Base-by-base conservation (phyloP, 2,797 vertebrate genomes). In the Lacerta agilis region DNA sequence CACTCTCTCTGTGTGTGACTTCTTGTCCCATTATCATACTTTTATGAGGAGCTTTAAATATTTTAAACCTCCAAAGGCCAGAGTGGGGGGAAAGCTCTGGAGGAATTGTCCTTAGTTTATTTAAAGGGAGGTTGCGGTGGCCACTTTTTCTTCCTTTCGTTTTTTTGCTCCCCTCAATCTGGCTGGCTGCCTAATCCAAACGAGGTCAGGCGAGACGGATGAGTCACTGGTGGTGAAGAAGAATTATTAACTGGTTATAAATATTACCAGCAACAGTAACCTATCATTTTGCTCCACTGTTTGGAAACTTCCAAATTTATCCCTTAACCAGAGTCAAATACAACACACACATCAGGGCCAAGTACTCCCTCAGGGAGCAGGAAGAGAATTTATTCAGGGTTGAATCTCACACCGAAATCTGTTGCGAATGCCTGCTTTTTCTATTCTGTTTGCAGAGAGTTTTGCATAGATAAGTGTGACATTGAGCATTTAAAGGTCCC, bases 191-290 rank as follows among this genome's bases (percentile, higher is more conserved):
- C 66, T 45, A 83, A 38, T 86, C 82, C 67, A 86, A 87, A 49
- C 4, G 38, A 90, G 91, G 55, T 73, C 77, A 77, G 67, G 58
- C 29, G 87, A 93, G 90, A 93, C 0, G 66, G 75, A 94, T 91
- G 89, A 92, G 58, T 36, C 66, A 73, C 41, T 81, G 86, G 36
- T 81, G 86, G 36, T 71, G 86, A 89, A 76, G 33, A 91, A 91
- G 71, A 91, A 75, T 88, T 91, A 90, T 79, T 89, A 58, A 76
- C 15, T 88, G 43, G 78, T 45, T 92, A 93, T 89, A 94, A 93
- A 92, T 93, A 90, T 20, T 36, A 0, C 71, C 83, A 61, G 76
- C 87, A 66, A 79, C 86, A 86, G 45, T 43, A 29, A 88, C 67
- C 69, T 88, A 93, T 79, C 77, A 90, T 91, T 92, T 81, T 83